Conservation (phyloP, 2,797 vertebrate species). For the Erethizon dorsatum region DNA sequence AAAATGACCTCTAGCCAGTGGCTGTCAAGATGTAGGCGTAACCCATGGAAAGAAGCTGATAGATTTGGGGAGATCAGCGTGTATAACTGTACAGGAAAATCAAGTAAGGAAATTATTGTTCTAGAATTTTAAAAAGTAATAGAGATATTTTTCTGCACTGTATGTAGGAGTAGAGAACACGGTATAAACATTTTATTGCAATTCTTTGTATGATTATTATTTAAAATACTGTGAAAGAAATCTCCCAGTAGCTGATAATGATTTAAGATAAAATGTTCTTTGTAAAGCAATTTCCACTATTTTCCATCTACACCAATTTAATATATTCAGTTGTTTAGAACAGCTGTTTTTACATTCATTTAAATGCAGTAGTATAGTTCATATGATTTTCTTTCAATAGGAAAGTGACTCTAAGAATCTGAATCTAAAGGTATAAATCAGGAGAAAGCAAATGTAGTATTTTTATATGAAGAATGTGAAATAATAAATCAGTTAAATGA, state of each 20-base stretch:
- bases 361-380: conserved; percentile 78
- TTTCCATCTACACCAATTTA: conserved; percentile 80
- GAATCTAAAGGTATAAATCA: conserved; percentile 70
- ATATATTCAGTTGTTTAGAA: conserved; percentile 81
- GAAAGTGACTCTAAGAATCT: conserved; percentile 75
- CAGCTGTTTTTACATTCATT: conserved; percentile 79
- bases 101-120: conserved; percentile 58
- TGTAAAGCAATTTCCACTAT: conserved; percentile 82
- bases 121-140: conserved; percentile 66
- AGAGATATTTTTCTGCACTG: conserved; percentile 60
- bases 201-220: conserved; percentile 75
- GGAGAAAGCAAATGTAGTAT: conserved; percentile 53
- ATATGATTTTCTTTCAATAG: conserved; percentile 76
- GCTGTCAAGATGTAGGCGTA: not conserved
- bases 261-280: conserved; percentile 80
- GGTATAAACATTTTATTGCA: conserved; percentile 68
- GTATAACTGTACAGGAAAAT: not conserved
- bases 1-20: not conserved
- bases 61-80: not conserved
- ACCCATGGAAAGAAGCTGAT: not conserved
- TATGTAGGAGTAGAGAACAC: conserved; percentile 57
- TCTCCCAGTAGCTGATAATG: conserved; percentile 77
- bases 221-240: conserved; percentile 78
- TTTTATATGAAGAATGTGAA: conserved; percentile 32
- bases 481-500: conserved; percentile 3